Conservation (phyloP, 2,888 invertebrate species). For the Pheosia gnoma region DNA sequence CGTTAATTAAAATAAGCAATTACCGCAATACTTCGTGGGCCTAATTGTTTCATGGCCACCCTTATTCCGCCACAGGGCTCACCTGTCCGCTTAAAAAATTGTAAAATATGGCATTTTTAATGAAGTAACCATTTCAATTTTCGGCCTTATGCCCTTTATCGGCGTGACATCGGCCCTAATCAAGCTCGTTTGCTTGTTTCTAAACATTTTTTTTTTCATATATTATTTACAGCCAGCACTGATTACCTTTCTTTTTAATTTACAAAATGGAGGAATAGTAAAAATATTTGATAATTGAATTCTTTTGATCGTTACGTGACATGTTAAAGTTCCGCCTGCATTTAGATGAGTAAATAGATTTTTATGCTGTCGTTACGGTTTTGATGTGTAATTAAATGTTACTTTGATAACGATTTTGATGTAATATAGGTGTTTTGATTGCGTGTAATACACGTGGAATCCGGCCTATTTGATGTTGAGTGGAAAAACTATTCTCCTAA, state of each 20-base stretch:
- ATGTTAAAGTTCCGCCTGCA: slow-evolving; percentile 32
- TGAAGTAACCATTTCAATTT: slow-evolving; percentile 82
- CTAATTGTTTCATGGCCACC: slow-evolving; percentile 53
- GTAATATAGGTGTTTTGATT: slow-evolving; percentile 27
- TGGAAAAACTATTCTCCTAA: no score
- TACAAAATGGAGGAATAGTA: slow-evolving; percentile 43
- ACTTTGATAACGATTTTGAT: slow-evolving; percentile 30
- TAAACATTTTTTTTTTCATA: slow-evolving; percentile 48
- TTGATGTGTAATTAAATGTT: slow-evolving; percentile 31
- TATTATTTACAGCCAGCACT: slow-evolving; percentile 60
- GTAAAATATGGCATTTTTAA: slow-evolving; percentile 83
- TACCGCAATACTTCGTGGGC: not conserved
- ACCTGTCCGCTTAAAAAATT: slow-evolving; percentile 78
- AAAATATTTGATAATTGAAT: slow-evolving; percentile 67
- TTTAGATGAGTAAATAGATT: slow-evolving; percentile 16
- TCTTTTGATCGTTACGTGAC: slow-evolving; percentile 57
- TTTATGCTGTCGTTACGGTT: slow-evolving; percentile 20
- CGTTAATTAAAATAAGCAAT: no score
- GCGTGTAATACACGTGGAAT: slow-evolving; percentile 15
- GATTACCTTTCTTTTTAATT: slow-evolving; percentile 75
- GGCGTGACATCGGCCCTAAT: slow-evolving; percentile 82
- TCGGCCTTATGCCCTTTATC: slow-evolving; percentile 78
- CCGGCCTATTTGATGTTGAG: no score
- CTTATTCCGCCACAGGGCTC: slow-evolving; percentile 63
- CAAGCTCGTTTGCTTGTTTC: slow-evolving; percentile 70